Percentiles rank a stretch among this genome's conserved stretches.
Conservation (phyloP, 2,888 invertebrate species). For the Yponomeuta malinellus region DNA sequence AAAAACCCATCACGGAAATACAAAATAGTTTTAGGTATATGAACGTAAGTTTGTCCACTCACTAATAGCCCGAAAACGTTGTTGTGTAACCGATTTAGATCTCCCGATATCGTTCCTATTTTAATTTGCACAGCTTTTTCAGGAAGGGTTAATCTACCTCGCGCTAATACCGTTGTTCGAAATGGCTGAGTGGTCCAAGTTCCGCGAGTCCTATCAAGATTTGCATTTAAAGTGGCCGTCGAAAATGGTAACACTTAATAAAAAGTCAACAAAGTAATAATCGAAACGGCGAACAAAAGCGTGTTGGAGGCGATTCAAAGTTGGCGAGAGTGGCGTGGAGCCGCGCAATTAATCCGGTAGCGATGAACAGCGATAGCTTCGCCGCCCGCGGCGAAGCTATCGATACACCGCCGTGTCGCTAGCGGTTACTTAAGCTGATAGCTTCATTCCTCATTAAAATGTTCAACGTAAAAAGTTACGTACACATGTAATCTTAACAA, state of each 20-base stretch:
- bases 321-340: not conserved
- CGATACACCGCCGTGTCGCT: not conserved
- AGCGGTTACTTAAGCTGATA: not conserved
- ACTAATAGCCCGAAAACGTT: too few species aligned
- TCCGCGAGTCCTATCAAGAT: constrained; percentile 9
- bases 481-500: too few species aligned
- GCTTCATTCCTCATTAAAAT: not conserved
- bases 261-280: constrained; percentile 13
- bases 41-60: not conserved
- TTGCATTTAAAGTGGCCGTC: constrained; percentile 8
- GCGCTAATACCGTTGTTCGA: constrained; percentile 3
- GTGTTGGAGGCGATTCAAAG: constrained; percentile 6
- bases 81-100: not conserved
- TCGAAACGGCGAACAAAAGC: not conserved
- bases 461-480: too few species aligned
- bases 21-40: not conserved
- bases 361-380: constrained; percentile 1
- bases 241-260: constrained; percentile 8
- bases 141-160: not conserved
- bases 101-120: not conserved
- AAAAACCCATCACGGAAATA: not conserved
- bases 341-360: not conserved
- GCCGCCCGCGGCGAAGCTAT: not conserved
- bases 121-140: not conserved
- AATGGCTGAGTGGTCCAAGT: not conserved